These are phyloP conservation scores for Galeopsomyia nigrocyanea DNA, from an alignment of 2,888 invertebrate genomes.

Conservation along the genomic window DNA sequence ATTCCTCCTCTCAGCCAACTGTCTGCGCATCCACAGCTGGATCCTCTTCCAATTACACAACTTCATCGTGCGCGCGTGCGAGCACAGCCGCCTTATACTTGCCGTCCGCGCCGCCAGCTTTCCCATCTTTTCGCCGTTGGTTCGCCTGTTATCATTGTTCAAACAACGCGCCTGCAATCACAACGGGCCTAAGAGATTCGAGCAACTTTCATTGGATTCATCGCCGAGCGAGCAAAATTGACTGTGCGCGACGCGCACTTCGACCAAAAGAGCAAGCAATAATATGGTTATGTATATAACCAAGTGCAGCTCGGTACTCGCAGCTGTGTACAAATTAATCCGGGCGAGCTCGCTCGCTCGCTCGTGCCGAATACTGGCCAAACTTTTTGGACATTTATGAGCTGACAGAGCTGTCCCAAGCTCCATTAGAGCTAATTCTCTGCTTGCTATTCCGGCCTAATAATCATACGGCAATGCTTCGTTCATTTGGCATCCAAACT, in stretches of 20 bases:
- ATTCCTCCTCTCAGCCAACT: not conserved
- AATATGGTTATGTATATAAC: constrained; percentile 2
- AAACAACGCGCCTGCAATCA: too few species aligned
- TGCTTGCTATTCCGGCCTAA: not conserved
- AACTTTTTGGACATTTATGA: constrained; percentile 42
- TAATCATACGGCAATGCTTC: too few species aligned
- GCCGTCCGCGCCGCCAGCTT: not conserved
- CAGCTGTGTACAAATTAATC: constrained; percentile 29
- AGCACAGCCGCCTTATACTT: not conserved
- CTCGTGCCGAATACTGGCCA: not conserved
- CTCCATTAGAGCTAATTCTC: constrained; percentile 38
- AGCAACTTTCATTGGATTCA: too few species aligned
- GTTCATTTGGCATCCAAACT: too few species aligned
- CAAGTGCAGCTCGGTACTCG: not conserved
- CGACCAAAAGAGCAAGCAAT: not conserved
- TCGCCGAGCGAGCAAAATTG: constrained; percentile 8
- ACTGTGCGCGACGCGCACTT: not conserved
- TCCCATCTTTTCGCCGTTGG: too few species aligned
- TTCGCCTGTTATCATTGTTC: too few species aligned
- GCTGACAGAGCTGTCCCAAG: constrained; percentile 16
- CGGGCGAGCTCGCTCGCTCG: constrained; percentile 1
- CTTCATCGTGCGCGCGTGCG: not conserved
- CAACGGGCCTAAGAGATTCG: too few species aligned
- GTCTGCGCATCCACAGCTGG: not conserved
- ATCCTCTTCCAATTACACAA: not conserved